Base-by-base conservation (phyloP, 2,888 invertebrate species). In the Parnassius glacialis region DNA sequence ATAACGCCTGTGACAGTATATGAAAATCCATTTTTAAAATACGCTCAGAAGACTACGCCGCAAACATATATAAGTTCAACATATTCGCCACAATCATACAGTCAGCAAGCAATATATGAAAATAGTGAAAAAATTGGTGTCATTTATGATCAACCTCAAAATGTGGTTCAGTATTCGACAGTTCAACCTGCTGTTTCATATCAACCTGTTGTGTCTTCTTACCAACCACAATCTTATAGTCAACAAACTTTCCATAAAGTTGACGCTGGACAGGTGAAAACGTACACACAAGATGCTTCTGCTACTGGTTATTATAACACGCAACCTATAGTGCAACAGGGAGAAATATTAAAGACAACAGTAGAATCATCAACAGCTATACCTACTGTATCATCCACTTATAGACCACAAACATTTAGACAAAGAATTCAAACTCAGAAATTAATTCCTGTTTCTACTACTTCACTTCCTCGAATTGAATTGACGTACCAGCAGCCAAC, bases 201-300 rank as follows among this genome's bases (percentile, higher is more conserved):
- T 2, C 80, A 83, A 67, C 76, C 78, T 13, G 71, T 68, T 10
- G 74, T 85, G 51, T 79, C 86, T 12, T 83, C 82, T 11, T 83
- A 84, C 65, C 78, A 82, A 68, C 87, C 87, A 12, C 85, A 87
- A 65, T 70, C 77, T 1, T 73, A 76, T 48, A 81, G 79, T 52
- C 88, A 88, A 41, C 81, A 85, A 68, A 85, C 83, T 13, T 57
- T 86, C 7, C 87, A 88, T 62, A 80, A 83, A 67, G 85, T 87
- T 10, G 85, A 87, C 51, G 74, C 76, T 42, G 76, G 72, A 58
- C 74, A 75, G 63, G 57, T 69, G 1, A 70, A 70, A 16, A 81
- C 83, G 9, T 86, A 86, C 58, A 75, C 72, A 54, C 83, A 87
- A 61, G 78, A 79, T 9, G 78, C 80, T 60, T 83, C 83, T 10